Evolutionary conservation across 2,797 vertebrate genomes (phyloP).

Genomic region (Parauchenoglanis ngamensis): DNA sequence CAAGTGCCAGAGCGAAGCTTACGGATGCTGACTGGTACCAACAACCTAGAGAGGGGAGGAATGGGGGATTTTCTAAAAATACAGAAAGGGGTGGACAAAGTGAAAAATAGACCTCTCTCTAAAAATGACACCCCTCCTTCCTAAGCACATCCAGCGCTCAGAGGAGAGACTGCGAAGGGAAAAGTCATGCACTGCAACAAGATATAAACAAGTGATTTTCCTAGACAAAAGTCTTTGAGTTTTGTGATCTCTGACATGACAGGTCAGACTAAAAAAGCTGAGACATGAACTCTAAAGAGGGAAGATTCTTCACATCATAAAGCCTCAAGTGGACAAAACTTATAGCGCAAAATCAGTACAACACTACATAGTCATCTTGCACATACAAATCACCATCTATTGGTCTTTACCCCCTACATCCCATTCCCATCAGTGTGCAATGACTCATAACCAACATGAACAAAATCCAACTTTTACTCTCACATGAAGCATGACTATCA

Average conservation of each 20-base stretch:
- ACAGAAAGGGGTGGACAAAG: conserved; percentile 57
- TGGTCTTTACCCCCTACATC: neutral
- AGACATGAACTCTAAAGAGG: neutral
- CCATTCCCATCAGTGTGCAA: neutral
- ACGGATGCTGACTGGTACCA: conserved; percentile 62
- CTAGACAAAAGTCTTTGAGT: neutral
- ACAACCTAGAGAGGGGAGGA: conserved; percentile 38
- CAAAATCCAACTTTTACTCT: neutral
- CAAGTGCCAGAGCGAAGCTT: conserved; percentile 61
- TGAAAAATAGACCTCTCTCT: conserved; percentile 64
- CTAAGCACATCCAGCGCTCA: conserved; percentile 21
- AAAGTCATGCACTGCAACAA: neutral
- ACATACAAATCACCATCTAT: neutral
- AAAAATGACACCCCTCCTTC: conserved; percentile 39
- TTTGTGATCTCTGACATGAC: too few relatives aligned
- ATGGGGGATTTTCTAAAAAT: conserved; percentile 71
- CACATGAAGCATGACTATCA: neutral
- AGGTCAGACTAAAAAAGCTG: neutral
- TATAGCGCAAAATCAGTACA: neutral
- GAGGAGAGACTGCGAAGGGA: conserved; percentile 13
- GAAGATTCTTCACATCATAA: neutral
- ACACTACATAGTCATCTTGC: neutral
- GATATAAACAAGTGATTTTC: too few relatives aligned
- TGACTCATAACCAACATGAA: neutral
- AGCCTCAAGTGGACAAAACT: neutral